Base-by-base conservation (phyloP, 2,888 invertebrate species). In the Seladonia tumulorum region DNA sequence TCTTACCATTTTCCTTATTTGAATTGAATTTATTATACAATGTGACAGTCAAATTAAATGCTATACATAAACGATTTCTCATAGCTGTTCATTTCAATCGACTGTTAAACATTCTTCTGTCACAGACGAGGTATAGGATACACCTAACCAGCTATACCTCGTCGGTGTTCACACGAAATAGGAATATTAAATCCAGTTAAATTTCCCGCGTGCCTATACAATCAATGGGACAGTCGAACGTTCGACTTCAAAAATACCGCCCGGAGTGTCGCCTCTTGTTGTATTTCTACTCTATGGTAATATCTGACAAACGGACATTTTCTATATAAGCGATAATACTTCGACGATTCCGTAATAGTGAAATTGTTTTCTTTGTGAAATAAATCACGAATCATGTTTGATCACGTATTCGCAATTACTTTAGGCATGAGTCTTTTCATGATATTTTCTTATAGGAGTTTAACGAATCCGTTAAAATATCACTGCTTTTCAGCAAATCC, bases 1-100 rank as follows among this genome's bases (percentile, higher is more conserved):
- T 8, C 93, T 89, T 7, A 93, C 93, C 93, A 93, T 63, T 63
- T 63, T 63, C 29, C 14, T 18, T 3, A 8, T 2, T 63, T 29
- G 16, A 29, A 63, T 63, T 2, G 22, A 53, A 22, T 53, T 8
- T 8, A 22, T 53, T 53, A 8, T 53, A 53, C 22, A 22, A 53
- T 22, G 22, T 0, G 22, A 53, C 22, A 22, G 49, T 42, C 42
- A 42, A 42, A 42, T 42, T 42, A 10, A 42, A 42, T 10, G 42
- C 42, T 1, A 42, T 10, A 42, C 42, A 10, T 42, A 10, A 10
- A 42, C 42, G 42, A 42, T 42, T 42, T 42, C 42, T 42, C 42
- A 35, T 5, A 35, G 35, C 35, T 1, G 42, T 7, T 42, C 42
- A 42, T 42, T 42, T 42, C 42, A 42, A 10, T 42, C 42, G 42